phyloP scores from a whole-genome alignment of 2,888 invertebrate species.

The Euplagia quadripunctaria region DNA sequence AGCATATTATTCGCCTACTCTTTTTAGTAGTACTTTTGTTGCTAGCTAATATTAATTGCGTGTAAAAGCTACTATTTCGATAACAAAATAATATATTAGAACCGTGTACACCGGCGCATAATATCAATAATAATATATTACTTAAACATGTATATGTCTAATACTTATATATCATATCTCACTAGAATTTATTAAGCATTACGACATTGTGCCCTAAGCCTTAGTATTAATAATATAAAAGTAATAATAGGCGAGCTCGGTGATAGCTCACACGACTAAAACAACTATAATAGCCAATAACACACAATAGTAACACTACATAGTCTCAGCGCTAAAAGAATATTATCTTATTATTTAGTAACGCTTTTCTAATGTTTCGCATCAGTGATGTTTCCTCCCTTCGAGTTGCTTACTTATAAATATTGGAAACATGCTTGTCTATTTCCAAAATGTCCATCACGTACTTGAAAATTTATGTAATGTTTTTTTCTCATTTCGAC shows the following conservation, averaged over 20 bases:
- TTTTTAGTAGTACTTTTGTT: too few relatives aligned
- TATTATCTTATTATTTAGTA: conserved; percentile 53
- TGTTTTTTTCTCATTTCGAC: neutral
- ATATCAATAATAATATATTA: conserved; percentile 55
- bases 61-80: conserved; percentile 20
- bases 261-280: conserved; percentile 39
- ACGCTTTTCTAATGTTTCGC: conserved; percentile 30
- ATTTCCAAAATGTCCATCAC: neutral
- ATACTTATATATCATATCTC: conserved; percentile 65
- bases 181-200: conserved; percentile 63
- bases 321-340: conserved; percentile 57
- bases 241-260: conserved; percentile 40
- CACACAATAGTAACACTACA: conserved; percentile 47
- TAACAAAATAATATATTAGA: conserved; percentile 33
- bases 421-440: neutral
- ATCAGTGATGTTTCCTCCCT: neutral
- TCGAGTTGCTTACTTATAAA: neutral
- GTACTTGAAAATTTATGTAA: too few relatives aligned
- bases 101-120: conserved; percentile 53
- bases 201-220: conserved; percentile 62
- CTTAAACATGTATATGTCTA: conserved; percentile 49
- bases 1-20: too few relatives aligned
- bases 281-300: conserved; percentile 52
- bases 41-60: conserved; percentile 2
- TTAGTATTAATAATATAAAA: conserved; percentile 43